A percentile compares a stretch with the other conserved stretches of the same genome.
Evolutionary conservation across 2,113 vertebrate species (phyloP).

Genomic region (Phodopus roborovskii): DNA sequence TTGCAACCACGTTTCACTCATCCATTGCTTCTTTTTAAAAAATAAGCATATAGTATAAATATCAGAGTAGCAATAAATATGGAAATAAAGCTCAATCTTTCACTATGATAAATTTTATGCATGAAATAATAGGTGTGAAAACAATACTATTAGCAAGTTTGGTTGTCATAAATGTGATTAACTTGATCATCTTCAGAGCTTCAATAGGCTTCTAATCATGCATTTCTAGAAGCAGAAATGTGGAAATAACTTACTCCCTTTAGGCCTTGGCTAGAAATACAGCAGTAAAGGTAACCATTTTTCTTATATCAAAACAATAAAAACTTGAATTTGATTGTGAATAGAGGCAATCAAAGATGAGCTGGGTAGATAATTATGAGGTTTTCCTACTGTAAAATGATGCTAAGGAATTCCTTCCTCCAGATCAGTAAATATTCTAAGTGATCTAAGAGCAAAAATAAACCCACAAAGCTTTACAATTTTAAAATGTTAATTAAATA

Average conservation of each 20-base stretch:
- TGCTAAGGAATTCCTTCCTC: conserved; percentile 59
- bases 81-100: conserved; percentile 65
- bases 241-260: conserved; percentile 54
- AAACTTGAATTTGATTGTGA: conserved; percentile 54
- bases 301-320: conserved; percentile 73
- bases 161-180: conserved; percentile 61
- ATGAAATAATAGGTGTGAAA: conserved; percentile 60
- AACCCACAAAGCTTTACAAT: conserved; percentile 67
- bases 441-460: conserved; percentile 70
- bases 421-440: conserved; percentile 74
- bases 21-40: conserved; percentile 60
- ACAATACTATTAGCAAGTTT: conserved; percentile 48
- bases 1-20: conserved; percentile 52
- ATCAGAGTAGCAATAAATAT: conserved; percentile 56
- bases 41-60: conserved; percentile 66
- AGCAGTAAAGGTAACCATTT: conserved; percentile 34
- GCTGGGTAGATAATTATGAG: conserved; percentile 41
- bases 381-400: conserved; percentile 63
- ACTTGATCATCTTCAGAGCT: conserved; percentile 74
- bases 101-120: conserved; percentile 57
- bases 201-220: conserved; percentile 64
- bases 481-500: conserved; percentile 63
- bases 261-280: conserved; percentile 6
- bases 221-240: conserved; percentile 50
- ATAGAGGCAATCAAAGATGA: conserved; percentile 49